These are phyloP conservation scores for Auanema sp. DNA, from an alignment of 2,888 invertebrate genomes.

Conservation along the genomic window DNA sequence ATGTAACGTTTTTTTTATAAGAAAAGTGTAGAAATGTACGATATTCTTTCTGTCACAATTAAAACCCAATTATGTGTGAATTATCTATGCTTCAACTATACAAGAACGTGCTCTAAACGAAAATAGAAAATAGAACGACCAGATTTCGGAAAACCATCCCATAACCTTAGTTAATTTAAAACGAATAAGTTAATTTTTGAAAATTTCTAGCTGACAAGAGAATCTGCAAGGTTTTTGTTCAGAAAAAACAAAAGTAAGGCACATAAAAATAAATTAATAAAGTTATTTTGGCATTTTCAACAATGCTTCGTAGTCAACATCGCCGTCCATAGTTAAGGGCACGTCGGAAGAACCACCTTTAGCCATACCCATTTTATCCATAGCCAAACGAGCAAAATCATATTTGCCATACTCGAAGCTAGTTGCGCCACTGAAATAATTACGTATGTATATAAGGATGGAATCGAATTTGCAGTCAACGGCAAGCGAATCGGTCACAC, in stretches of 20 bases:
- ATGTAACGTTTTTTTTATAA: too few species aligned
- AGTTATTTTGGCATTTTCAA: conserved; percentile 52
- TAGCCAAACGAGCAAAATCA: conserved; percentile 59
- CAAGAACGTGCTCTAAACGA: too few species aligned
- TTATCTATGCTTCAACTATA: too few species aligned
- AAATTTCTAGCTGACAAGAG: too few species aligned
- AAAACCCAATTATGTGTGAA: too few species aligned
- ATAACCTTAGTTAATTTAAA: too few species aligned
- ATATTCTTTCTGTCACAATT: too few species aligned
- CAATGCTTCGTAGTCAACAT: conserved; percentile 63
- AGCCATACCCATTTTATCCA: conserved; percentile 49
- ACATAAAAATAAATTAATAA: conserved; percentile 10
- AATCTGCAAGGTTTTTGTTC: too few species aligned
- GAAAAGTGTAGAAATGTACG: too few species aligned
- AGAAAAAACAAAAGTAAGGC: conserved; percentile 11
- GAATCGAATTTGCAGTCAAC: neutral
- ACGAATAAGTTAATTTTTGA: too few species aligned
- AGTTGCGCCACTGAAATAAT: conserved; percentile 54
- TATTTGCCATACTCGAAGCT: conserved; percentile 56
- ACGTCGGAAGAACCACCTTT: conserved; percentile 28
- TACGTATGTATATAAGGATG: neutral
- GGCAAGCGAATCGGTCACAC: neutral
- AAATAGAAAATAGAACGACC: too few species aligned
- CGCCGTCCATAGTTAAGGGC: conserved; percentile 55
- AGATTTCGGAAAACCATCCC: too few species aligned